These are phyloP conservation scores for Hemibagrus guttatus DNA, from an alignment of 2,797 vertebrate species.

Conservation along the genomic window DNA sequence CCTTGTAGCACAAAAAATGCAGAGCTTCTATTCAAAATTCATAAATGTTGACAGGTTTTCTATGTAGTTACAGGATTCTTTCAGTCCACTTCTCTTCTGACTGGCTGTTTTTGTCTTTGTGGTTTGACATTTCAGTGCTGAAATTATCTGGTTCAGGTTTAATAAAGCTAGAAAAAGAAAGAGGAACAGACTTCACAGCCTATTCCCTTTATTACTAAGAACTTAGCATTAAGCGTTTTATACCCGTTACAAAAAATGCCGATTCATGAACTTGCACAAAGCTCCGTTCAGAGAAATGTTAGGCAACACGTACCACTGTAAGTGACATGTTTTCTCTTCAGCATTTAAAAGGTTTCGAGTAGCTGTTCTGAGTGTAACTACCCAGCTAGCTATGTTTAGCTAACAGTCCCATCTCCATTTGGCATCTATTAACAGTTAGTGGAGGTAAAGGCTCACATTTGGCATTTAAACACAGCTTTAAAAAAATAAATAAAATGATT, in stretches of 20 bases:
- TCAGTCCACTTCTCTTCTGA: neutral
- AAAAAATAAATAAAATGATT: neutral
- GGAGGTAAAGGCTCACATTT: neutral
- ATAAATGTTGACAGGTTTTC: neutral
- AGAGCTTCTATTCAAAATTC: neutral
- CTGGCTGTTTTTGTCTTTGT: neutral
- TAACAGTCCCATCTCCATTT: neutral
- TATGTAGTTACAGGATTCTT: neutral
- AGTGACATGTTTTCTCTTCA: neutral
- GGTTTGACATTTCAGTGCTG: slow-evolving; percentile 4
- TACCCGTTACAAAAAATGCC: neutral
- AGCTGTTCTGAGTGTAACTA: neutral
- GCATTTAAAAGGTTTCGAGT: neutral
- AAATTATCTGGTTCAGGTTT: neutral
- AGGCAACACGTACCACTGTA: neutral
- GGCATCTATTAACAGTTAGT: too few species aligned
- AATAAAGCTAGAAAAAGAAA: neutral
- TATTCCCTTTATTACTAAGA: neutral
- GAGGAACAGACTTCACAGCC: neutral
- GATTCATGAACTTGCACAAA: neutral
- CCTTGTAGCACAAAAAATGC: neutral
- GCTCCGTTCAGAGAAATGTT: neutral
- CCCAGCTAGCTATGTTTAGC: neutral
- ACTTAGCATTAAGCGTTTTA: neutral
- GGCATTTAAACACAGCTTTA: neutral